phyloP scores from a whole-genome alignment of 2,888 invertebrate genomes.

The Parasteatoda lunata region DNA sequence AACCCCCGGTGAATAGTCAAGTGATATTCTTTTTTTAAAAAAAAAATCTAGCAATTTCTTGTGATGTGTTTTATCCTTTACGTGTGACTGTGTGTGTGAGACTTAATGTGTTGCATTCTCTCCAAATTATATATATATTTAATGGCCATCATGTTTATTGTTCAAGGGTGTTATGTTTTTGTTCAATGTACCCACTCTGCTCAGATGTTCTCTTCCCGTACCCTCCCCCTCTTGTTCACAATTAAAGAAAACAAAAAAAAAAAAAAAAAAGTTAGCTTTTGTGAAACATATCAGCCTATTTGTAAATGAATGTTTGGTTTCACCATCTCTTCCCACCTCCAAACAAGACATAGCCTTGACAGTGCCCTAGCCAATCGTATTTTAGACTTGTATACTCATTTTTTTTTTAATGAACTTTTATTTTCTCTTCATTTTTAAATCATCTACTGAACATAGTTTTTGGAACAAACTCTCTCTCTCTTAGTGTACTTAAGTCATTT shows the following conservation, averaged over 20 bases:
- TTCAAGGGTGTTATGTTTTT: background rate
- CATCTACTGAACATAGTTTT: slow-evolving; percentile 2
- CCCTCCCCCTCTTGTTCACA: too few species aligned
- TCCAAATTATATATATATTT: background rate
- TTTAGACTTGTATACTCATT: background rate
- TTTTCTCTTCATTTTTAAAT: slow-evolving; percentile 2
- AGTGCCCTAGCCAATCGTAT: slow-evolving; percentile 16
- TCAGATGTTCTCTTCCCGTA: background rate
- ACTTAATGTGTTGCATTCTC: background rate
- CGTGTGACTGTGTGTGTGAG: slow-evolving; percentile 2
- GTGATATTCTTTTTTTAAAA: slow-evolving; percentile 25
- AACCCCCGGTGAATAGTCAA: slow-evolving; percentile 12
- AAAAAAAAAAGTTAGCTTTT: slow-evolving; percentile 18
- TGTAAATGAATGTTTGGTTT: slow-evolving; percentile 7
- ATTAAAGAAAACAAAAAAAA: too few species aligned
- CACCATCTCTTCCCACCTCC: slow-evolving; percentile 33
- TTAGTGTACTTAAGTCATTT: slow-evolving; percentile 17
- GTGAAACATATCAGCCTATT: slow-evolving; percentile 45
- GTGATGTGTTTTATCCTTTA: background rate
- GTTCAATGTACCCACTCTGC: background rate
- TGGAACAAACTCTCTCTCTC: slow-evolving; percentile 24
- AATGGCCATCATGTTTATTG: slow-evolving; percentile 2
- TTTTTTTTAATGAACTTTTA: too few species aligned
- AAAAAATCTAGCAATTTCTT: slow-evolving; percentile 5
- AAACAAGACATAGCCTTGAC: slow-evolving; percentile 26